A percentile compares a stretch with the other conserved stretches of the same genome.
phyloP scores from a whole-genome alignment of 2,113 vertebrate species.

The Platichthys stellatus region DNA sequence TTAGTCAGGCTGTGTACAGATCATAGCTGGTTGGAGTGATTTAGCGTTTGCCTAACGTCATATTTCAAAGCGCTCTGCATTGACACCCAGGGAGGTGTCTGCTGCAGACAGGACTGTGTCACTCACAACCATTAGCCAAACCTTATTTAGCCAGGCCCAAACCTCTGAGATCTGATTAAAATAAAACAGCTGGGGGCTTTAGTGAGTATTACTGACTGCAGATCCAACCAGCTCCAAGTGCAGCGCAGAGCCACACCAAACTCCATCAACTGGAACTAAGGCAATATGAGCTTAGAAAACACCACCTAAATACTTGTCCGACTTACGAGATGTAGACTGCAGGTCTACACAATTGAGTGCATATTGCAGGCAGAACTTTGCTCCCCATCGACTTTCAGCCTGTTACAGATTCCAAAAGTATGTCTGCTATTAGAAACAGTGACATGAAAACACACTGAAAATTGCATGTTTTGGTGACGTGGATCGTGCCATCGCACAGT shows the following conservation, averaged over 20 bases:
- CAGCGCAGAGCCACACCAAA: conserved; percentile 29
- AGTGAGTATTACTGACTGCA: conserved; percentile 65
- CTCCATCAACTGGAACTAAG: conserved; percentile 20
- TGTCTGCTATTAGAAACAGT: too few relatives aligned
- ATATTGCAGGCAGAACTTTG: too few relatives aligned
- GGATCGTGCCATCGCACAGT: too few relatives aligned
- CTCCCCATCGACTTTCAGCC: too few relatives aligned
- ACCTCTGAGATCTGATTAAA: conserved; percentile 77
- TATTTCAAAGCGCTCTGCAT: conserved; percentile 14
- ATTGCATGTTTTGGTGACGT: too few relatives aligned
- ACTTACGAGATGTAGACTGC: not conserved
- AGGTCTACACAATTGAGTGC: not conserved
- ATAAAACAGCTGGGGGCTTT: conserved; percentile 79
- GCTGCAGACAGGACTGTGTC: conserved; percentile 41
- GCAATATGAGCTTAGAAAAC: conserved; percentile 19
- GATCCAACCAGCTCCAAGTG: conserved; percentile 38
- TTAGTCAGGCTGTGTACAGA: not conserved
- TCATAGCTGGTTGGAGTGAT: not conserved
- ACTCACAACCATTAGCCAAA: conserved; percentile 57
- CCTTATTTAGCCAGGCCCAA: conserved; percentile 64
- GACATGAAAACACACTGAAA: too few relatives aligned
- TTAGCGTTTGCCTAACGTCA: conserved; percentile 18
- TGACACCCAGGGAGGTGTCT: conserved; percentile 22
- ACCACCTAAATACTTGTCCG: not conserved
- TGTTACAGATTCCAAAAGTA: too few relatives aligned